Evolutionary conservation across 2,888 invertebrate genomes (phyloP).

Genomic region (Tetrapedia diversipes): DNA sequence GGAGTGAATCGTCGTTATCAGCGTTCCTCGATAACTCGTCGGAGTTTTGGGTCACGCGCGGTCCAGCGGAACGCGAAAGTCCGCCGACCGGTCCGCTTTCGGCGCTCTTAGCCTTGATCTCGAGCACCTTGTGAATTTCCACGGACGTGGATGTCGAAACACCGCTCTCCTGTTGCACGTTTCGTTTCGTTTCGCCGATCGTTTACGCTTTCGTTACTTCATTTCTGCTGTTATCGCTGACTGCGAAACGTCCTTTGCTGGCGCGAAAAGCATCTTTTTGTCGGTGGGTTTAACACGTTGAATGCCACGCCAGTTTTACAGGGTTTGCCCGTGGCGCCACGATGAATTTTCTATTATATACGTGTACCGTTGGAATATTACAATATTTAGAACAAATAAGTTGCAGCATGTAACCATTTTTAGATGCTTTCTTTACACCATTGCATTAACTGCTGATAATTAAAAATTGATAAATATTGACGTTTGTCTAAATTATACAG

Average conservation of each 20-base stretch:
- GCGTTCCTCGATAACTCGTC: constrained; percentile 51
- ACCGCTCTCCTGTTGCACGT: neutral
- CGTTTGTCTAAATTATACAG: no score
- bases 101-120: constrained; percentile 58
- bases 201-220: neutral
- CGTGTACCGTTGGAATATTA: no score
- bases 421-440: no score
- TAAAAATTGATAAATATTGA: no score
- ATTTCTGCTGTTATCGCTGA: neutral
- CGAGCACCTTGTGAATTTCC: constrained; percentile 58
- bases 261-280: no score
- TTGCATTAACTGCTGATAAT: no score
- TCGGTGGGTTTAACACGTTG: no score
- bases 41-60: constrained; percentile 57
- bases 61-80: constrained; percentile 47
- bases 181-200: neutral
- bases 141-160: constrained; percentile 32
- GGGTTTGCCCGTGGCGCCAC: no score
- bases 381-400: no score
- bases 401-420: no score
- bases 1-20: constrained; percentile 33
- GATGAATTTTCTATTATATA: no score
- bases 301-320: no score
- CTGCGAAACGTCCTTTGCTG: neutral
- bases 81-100: constrained; percentile 16